Conservation (phyloP, 2,797 vertebrate species). For the Neosilurus mollespiculum region DNA sequence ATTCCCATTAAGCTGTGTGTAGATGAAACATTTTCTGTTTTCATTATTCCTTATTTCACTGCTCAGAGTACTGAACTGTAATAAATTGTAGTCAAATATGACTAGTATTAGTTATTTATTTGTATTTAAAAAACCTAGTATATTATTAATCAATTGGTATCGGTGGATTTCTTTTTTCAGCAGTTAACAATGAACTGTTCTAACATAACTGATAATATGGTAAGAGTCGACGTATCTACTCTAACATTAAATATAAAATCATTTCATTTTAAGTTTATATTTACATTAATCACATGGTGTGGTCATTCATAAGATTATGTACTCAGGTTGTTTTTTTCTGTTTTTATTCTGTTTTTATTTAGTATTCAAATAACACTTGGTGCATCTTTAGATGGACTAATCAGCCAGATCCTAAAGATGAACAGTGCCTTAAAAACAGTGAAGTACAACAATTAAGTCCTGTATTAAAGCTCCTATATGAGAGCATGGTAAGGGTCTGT, state of each 20-base stretch:
- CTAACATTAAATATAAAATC: neutral
- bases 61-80: neutral
- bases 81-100: neutral
- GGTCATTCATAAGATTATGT: neutral
- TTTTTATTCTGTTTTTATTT: neutral
- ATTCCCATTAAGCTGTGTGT: neutral
- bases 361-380: neutral
- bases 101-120: too few relatives aligned
- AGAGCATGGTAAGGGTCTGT: neutral
- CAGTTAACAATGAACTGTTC: neutral
- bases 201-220: neutral
- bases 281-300: neutral
- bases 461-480: rapidly evolving
- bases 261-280: neutral
- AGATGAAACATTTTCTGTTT: neutral
- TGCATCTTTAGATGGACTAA: constrained; percentile 34
- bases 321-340: neutral
- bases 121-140: too few relatives aligned
- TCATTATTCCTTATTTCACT: neutral
- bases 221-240: neutral
- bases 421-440: too few relatives aligned
- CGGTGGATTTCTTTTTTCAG: neutral
- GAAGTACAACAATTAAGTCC: rapidly evolving
- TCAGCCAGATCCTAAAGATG: too few relatives aligned
- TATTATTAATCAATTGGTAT: neutral